A percentile compares a stretch with the other conserved stretches of the same genome.
These are phyloP conservation scores for Phrynocephalus versicolor DNA, from an alignment of 2,113 vertebrate genomes.

Conservation along the genomic window DNA sequence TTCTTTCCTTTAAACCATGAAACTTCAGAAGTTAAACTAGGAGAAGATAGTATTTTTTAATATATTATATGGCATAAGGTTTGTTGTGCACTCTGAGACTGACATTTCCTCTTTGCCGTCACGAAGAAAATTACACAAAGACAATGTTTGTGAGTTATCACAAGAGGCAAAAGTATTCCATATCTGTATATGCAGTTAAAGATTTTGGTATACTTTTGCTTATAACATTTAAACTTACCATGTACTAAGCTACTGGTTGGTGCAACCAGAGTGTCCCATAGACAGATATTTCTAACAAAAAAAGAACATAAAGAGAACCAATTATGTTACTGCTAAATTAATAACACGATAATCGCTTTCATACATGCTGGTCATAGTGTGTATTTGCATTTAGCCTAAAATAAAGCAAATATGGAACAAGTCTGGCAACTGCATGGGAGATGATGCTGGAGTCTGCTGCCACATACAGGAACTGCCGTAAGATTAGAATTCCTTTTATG, in stretches of 20 bases:
- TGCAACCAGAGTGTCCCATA: conserved; percentile 96
- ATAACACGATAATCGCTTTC: neutral
- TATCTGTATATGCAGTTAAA: too few species aligned
- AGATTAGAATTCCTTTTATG: too few species aligned
- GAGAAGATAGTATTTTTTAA: too few species aligned
- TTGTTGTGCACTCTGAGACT: neutral
- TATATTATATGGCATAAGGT: neutral
- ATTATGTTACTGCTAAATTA: neutral
- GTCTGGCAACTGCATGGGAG: too few species aligned
- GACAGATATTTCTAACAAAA: conserved; percentile 89
- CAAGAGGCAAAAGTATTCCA: too few species aligned
- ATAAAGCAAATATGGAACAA: neutral
- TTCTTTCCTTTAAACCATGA: too few species aligned
- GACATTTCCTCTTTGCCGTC: neutral
- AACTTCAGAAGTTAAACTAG: too few species aligned
- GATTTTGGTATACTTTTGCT: conserved; percentile 2
- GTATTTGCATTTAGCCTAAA: neutral
- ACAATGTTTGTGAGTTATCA: neutral
- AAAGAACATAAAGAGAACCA: conserved; percentile 2
- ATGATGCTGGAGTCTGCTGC: too few species aligned
- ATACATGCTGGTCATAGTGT: neutral
- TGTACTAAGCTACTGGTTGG: conserved; percentile 89
- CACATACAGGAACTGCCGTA: too few species aligned
- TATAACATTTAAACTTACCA: conserved; percentile 78
- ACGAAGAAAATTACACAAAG: neutral